Base-by-base conservation (phyloP, 2,113 vertebrate species). In the Callionymus lyra region DNA sequence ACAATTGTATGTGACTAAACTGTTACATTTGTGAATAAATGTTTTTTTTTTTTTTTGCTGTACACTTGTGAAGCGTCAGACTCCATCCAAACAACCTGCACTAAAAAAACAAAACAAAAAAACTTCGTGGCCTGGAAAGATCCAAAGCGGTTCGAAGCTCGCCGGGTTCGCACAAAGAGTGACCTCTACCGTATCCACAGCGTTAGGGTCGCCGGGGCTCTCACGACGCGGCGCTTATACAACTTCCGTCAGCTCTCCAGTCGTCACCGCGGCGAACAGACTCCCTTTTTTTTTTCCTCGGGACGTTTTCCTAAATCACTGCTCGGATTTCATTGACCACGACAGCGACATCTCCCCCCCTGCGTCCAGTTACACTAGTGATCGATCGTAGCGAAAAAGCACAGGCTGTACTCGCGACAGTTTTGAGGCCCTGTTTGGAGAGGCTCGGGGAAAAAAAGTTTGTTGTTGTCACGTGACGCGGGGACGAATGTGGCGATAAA, bases 391-490 rank as follows among this genome's bases (percentile, higher is more conserved):
- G n/a, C n/a, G n/a, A n/a, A 56, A 15, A 45, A 38, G 36, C 48
- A 58, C 61, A 38, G 15, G 40, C 21, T 42, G 52, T 70, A 34
- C 52, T 59, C 34, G 41, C 53, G 53, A 44, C n/a, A n/a, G 63
- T 59, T 50, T 56, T 48, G 70, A 76, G 74, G 77, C 82, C 80
- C 74, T 56, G 53, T 16, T n/a, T 27, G 40, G 39, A 52, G 51
- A 63, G n/a, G 53, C 61, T 68, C 65, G 36, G 34, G n/a, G n/a
- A n/a, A n/a, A 54, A 69, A 80, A 85, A 85, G 83, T 86, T 87
- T 86, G 86, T 87, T 87, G 80, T 87, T 83, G 81, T 87, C 86
- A 87, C 83, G 86, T 87, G 86, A 87, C 77, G 61, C 9, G 45
- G 73, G n/a, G 54, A 60, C 82, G 80, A 83, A 83, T 77, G 82